Base-by-base conservation (phyloP, 1,140 invertebrate genomes). In the Temnothorax nylanderi region DNA sequence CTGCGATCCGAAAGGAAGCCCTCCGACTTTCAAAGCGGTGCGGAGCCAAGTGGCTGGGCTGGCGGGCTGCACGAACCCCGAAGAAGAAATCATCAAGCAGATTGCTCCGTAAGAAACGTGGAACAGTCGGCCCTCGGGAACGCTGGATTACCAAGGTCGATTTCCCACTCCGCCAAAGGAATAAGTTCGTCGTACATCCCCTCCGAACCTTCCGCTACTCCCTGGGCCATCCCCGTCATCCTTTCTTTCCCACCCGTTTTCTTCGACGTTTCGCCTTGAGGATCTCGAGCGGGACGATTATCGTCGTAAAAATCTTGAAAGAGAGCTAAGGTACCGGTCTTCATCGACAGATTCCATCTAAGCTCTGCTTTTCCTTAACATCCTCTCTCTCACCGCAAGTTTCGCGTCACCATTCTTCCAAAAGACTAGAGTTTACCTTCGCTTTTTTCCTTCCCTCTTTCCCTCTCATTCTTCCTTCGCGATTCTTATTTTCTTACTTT, bases 341-440 rank as follows among this genome's bases (percentile, higher is more conserved):
- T 88, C 87, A 89, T 92, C 90, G 89, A 90, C 72, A 88, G 91
- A 91, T 91, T 87, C 67, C 88, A 91, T 92, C 90, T 90, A 85
- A 88, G 90, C 85, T 84, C 67, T 74, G 11, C 74, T 77, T 72
- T 82, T 81, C 60, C 64, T 58, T 26, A 64, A 49, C 64, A 21
- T 69, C 16, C 72, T 26, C 26, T 26, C 26, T 26, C 26, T 37
- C 26, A 32, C 76, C 82, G 58, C 64, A 51, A 65, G 74, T 88
- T 80, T 51, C 34, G 37, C 26, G 26, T 75, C 77, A 64, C 44
- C 16, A 86, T 80, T 67, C 72, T 69, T 58, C 67, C 76, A 18
- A 3, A 37, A 21, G 34, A 69, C 47, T 21, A 54, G 49, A 74
- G 49, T 81, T 16, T 16, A 54, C 34, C 67, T 13, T 62, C 51